Percentiles rank a stretch among this genome's conserved stretches.
Evolutionary conservation across 2,797 vertebrate genomes (phyloP).

Genomic region (Botia almorhae): DNA sequence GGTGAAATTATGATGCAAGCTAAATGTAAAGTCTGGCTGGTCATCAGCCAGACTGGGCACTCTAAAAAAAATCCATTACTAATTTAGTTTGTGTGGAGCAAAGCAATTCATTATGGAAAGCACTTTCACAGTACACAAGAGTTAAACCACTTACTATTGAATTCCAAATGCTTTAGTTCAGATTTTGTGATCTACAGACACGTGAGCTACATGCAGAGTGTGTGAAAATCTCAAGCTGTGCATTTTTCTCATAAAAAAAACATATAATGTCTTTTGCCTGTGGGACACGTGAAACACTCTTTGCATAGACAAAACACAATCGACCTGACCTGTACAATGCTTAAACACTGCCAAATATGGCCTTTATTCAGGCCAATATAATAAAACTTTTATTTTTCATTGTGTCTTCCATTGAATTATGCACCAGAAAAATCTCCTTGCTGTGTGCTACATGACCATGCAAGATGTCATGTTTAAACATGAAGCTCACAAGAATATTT

Average conservation of each 20-base stretch:
- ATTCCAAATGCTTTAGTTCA: background rate
- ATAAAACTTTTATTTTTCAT: background rate
- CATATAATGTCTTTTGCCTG: background rate
- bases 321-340: background rate
- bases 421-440: too few relatives aligned
- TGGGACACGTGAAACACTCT: background rate
- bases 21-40: too few relatives aligned
- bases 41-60: background rate
- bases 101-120: background rate
- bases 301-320: constrained; percentile 27
- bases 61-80: background rate
- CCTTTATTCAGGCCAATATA: background rate
- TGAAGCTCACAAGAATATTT: too few relatives aligned
- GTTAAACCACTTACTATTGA: background rate
- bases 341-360: background rate
- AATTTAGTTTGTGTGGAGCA: background rate
- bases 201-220: background rate
- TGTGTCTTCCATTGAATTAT: too few relatives aligned
- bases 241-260: background rate
- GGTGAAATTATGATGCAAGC: too few relatives aligned
- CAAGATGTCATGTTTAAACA: too few relatives aligned
- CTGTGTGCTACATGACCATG: too few relatives aligned
- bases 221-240: background rate
- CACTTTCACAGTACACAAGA: background rate
- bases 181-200: background rate